These are phyloP conservation scores for Brachynemurus nebulosus DNA, from an alignment of 2,888 invertebrate genomes.

Conservation along the genomic window DNA sequence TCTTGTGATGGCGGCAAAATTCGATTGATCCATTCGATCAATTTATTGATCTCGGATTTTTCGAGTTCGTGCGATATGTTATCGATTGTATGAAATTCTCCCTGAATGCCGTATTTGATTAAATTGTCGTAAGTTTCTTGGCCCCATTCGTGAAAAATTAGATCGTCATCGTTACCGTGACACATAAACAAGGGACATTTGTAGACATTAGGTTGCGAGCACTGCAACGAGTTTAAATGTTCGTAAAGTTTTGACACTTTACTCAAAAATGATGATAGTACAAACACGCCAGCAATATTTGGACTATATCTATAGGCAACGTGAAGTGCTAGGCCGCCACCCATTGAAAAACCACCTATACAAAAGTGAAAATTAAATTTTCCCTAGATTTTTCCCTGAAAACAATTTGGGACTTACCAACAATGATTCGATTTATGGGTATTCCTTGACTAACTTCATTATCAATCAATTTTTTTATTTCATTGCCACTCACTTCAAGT, in stretches of 20 bases:
- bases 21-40: constrained; percentile 48
- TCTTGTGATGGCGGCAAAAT: constrained; percentile 31
- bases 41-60: constrained; percentile 38
- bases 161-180: constrained; percentile 50
- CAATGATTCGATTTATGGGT: constrained; percentile 50
- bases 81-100: constrained; percentile 44
- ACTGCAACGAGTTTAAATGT: constrained; percentile 28
- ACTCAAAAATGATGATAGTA: constrained; percentile 65
- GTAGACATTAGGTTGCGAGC: constrained; percentile 22
- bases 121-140: constrained; percentile 43
- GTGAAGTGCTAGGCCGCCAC: constrained; percentile 64
- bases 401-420: no score
- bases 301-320: constrained; percentile 52
- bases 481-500: constrained; percentile 38
- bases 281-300: constrained; percentile 58
- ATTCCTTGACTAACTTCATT: constrained; percentile 52
- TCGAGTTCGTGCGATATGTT: constrained; percentile 52
- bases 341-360: constrained; percentile 76
- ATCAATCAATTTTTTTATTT: constrained; percentile 45
- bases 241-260: constrained; percentile 54
- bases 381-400: constrained; percentile 11
- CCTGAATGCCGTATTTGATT: constrained; percentile 42
- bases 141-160: constrained; percentile 56
- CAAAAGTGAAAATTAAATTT: constrained; percentile 12
- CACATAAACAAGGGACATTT: constrained; percentile 50